phyloP scores from a whole-genome alignment of 1,140 invertebrate species.

The Megalonaias nervosa region DNA sequence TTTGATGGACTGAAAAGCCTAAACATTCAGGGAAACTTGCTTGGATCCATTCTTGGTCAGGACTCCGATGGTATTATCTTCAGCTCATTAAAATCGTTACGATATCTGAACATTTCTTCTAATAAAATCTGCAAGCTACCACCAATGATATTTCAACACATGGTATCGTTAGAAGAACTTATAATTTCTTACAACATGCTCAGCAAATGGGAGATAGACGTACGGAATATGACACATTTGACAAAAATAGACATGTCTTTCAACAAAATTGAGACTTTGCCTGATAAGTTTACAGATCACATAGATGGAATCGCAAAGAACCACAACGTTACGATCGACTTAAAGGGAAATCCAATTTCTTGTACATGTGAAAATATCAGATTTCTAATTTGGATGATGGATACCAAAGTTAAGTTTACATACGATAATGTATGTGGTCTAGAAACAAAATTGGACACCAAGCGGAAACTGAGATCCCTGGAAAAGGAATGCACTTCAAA shows the following conservation, averaged over 20 bases:
- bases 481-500: conserved; percentile 9
- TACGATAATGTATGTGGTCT: background rate
- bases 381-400: conserved; percentile 8
- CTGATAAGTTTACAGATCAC: background rate
- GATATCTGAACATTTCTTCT: background rate
- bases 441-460: background rate
- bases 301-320: background rate
- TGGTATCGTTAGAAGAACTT: background rate
- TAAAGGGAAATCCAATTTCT: conserved; percentile 4
- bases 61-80: conserved; percentile 8
- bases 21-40: conserved; percentile 2
- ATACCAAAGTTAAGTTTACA: conserved; percentile 2
- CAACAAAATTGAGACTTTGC: background rate
- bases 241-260: background rate
- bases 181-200: conserved; percentile 8
- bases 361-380: conserved; percentile 12
- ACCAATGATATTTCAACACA: background rate
- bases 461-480: background rate
- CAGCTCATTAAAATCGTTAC: background rate
- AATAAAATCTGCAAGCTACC: conserved; percentile 11
- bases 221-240: background rate
- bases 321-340: background rate
- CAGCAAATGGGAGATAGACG: conserved; percentile 1
- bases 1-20: background rate
- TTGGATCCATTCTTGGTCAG: background rate